These are phyloP conservation scores for Pegoplata infirma DNA, from an alignment of 2,888 invertebrate genomes.

Conservation along the genomic window DNA sequence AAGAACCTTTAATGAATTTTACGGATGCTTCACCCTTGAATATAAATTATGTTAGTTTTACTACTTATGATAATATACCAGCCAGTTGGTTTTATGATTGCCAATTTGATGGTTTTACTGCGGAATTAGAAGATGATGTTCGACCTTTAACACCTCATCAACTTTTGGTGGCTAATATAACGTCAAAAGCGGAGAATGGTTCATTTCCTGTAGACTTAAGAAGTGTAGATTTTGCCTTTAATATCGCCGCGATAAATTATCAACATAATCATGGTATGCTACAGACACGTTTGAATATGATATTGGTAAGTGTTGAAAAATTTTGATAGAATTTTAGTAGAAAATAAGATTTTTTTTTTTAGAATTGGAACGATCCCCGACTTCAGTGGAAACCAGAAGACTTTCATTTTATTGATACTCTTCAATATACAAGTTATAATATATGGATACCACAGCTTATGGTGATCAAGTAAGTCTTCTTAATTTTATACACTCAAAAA, in stretches of 20 bases:
- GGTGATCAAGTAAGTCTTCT: conserved; percentile 71
- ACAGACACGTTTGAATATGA: conserved; percentile 75
- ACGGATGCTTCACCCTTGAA: conserved; percentile 81
- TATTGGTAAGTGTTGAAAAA: conserved; percentile 75
- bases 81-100: conserved; percentile 86
- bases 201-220: conserved; percentile 70
- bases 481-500: too few relatives aligned
- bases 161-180: conserved; percentile 79
- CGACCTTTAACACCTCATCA: conserved; percentile 78
- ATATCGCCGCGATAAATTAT: conserved; percentile 71
- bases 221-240: conserved; percentile 70
- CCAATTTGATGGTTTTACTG: conserved; percentile 72
- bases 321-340: background rate
- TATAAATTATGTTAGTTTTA: conserved; percentile 84
- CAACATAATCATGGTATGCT: conserved; percentile 70
- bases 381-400: conserved; percentile 81
- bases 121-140: conserved; percentile 69
- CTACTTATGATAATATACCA: conserved; percentile 83
- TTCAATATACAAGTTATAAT: conserved; percentile 66
- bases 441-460: conserved; percentile 73
- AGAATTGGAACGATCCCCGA: conserved; percentile 83
- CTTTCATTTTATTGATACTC: conserved; percentile 79
- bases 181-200: conserved; percentile 78
- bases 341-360: conserved; percentile 33
- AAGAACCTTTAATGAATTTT: conserved; percentile 81